These are phyloP conservation scores for Helostoma temminkii DNA, from an alignment of 2,797 vertebrate genomes.

Conservation along the genomic window DNA sequence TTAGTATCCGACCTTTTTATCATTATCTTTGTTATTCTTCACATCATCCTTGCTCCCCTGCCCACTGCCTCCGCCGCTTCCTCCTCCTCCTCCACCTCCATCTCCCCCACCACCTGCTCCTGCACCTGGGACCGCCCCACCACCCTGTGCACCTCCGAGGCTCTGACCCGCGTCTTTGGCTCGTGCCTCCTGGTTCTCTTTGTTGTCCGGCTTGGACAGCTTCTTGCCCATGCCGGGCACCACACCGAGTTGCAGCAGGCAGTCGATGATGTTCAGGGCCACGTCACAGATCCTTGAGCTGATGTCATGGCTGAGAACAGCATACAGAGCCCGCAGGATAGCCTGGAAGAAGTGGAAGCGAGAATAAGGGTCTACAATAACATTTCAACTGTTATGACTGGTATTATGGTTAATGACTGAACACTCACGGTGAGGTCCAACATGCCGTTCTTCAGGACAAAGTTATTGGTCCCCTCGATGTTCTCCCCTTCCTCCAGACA, in stretches of 20 bases:
- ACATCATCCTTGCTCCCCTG: slow-evolving; percentile 91
- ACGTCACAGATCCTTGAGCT: slow-evolving; percentile 97
- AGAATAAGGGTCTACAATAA: background rate
- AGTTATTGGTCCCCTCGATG: slow-evolving; percentile 97
- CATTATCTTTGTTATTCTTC: slow-evolving; percentile 92
- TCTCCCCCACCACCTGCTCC: slow-evolving; percentile 84
- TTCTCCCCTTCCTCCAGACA: slow-evolving; percentile 95
- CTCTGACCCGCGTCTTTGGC: slow-evolving; percentile 89
- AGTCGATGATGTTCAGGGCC: slow-evolving; percentile 96
- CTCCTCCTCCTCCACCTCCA: slow-evolving; percentile 83
- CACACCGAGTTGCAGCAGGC: slow-evolving; percentile 94
- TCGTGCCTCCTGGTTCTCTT: slow-evolving; percentile 92
- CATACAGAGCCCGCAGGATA: slow-evolving; percentile 93
- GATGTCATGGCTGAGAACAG: slow-evolving; percentile 96
- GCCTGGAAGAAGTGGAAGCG: slow-evolving; percentile 80
- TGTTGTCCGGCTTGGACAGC: slow-evolving; percentile 92
- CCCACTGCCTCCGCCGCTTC: slow-evolving; percentile 85
- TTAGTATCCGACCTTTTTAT: slow-evolving; percentile 86
- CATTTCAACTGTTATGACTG: background rate
- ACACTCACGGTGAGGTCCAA: slow-evolving; percentile 91
- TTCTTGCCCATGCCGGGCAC: slow-evolving; percentile 92
- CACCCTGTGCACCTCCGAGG: slow-evolving; percentile 82
- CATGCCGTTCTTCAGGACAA: slow-evolving; percentile 99
- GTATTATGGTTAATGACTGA: background rate
- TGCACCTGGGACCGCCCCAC: slow-evolving; percentile 79